Base-by-base conservation (phyloP, 1,140 invertebrate species). In the Tigriopus japonicus region DNA sequence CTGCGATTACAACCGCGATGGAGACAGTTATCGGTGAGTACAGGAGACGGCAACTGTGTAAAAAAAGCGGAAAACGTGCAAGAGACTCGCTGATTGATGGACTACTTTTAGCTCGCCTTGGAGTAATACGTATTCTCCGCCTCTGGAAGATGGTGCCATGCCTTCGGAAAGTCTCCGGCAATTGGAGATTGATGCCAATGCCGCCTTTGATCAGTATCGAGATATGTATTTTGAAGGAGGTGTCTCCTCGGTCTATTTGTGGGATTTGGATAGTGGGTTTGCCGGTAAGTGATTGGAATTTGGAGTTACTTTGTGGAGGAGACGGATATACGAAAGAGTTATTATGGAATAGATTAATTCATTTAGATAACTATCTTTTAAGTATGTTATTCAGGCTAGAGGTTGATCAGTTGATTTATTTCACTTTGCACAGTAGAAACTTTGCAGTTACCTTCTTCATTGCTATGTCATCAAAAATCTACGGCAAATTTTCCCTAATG, bases 201-300 rank as follows among this genome's bases (percentile, higher is more conserved):
- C 86, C 71, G 95, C 95, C 12, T 98, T 99, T 73, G 93, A 98
- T 73, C 88, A 95, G 69, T 99, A 98, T 70, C 81, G 93, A 72
- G 94, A 99, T 74, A 92, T 99, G 84, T 98, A 99, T 75, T 99
- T 96, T 73, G 96, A 98, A 74, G 96, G 96, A 59, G 95, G 96
- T 14, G 90, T 99, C 0, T 98, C 94, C 0, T 98, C 94, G 10
- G 95, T 98, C 0, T 99, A 99, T 74, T 78, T 99, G 51, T 99
- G 96, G 96, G 95, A 99, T 68, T 80, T 98, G 69, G 93, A 98
- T 69, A 90, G 95, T 74, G 93, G 93, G 3, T 98, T 99, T 80
- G 96, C 94, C 65, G 82, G 28, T 35, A 9, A 35, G 81, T 82
- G 67, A 67, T 59, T 55, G 41, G n/a, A n/a, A n/a, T n/a, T n/a